Base-by-base conservation (phyloP, 1,140 invertebrate genomes). In the Frieseomelitta varia region DNA sequence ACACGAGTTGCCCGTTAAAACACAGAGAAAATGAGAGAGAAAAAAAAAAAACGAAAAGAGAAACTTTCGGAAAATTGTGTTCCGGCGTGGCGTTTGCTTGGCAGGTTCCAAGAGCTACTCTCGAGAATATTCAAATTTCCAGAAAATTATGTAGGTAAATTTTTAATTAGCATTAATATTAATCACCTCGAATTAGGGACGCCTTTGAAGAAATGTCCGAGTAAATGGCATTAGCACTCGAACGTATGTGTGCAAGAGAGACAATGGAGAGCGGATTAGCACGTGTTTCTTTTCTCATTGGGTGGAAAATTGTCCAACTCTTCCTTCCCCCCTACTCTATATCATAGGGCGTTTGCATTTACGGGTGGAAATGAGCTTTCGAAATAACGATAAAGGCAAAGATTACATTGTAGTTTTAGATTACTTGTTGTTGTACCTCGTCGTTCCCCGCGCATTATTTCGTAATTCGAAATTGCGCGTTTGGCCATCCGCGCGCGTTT, bases 371-470 rank as follows among this genome's bases (percentile, higher is more conserved):
- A 63, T 30, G 74, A 79, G 63, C n/a, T 77, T 58, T 69, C 53
- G 80, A 82, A 82, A 82, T 82, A 82, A 82, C 61, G 63, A 21
- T 55, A 30, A 56, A 51, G 47, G 15, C 10, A 30, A 47, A n/a
- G 39, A 19, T 69, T 55, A 30, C 53, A 34, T 24, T 39, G n/a
- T 51, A 67, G 53, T 78, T 78, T 78, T 34, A 39, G n/a, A 67
- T 76, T 56, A 34, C 61, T 47, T 47, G 4, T 47, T 47, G 4
- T 80, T 71, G 10, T 58, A 80, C 15, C 39, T 68, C 30, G 34
- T 10, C 77, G 30, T 51, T 55, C 8, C 19, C 12, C 17, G 10
- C 11, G 27, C 39, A 58, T 77, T 69, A 77, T 51, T 69, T 74
- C 81, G 30, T 53, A n/a, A 77, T 82, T 76, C 63, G 63, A 77